Base-by-base conservation (phyloP, 2,888 invertebrate genomes). In the Auanema sp. region DNA sequence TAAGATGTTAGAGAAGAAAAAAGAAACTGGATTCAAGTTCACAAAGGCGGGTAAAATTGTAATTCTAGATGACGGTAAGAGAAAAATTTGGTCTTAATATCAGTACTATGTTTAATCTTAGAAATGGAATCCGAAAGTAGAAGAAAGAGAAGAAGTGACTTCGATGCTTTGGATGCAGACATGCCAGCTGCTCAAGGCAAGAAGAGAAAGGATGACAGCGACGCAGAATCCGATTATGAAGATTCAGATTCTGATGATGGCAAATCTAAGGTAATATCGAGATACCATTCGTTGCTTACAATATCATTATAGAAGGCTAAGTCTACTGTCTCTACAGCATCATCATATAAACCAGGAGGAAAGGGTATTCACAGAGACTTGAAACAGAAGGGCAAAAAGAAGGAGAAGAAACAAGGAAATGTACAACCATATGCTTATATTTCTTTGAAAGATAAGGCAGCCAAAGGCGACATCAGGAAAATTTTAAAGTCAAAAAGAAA, bases 351-450 rank as follows among this genome's bases (percentile, higher is more conserved):
- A n/a, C 63, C 65, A n/a, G 76, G 76, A 33, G 76, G 76, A 59
- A 69, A 73, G 66, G 76, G 76, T 44, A 76, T 76, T 64, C 73
- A 76, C 64, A 65, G 75, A 60, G 44, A 43, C 2, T 53, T 53
- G 40, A 58, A 43, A 24, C 18, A 25, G n/a, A n/a, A 42, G 44
- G 25, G 25, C 2, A 57, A 43, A 21, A 55, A 55, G 21, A n/a
- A 52, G 47, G 68, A 66, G 14, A 69, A 75, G 61, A 69, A 67
- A 52, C 33, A 33, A 33, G 33, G 33, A 33, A 33, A 33, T 8
- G 57, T 78, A 44, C 73, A 76, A 56, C 79, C 79, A 12, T 79
- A 72, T 59, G 74, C 79, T 21, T 79, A 79, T 60, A 71, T 79
- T 18, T 76, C 79, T 4, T 62, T 79, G 12, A 58, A 69, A 42